Conservation (phyloP, 2,797 vertebrate genomes). For the Myoxocephalus aenaeus region DNA sequence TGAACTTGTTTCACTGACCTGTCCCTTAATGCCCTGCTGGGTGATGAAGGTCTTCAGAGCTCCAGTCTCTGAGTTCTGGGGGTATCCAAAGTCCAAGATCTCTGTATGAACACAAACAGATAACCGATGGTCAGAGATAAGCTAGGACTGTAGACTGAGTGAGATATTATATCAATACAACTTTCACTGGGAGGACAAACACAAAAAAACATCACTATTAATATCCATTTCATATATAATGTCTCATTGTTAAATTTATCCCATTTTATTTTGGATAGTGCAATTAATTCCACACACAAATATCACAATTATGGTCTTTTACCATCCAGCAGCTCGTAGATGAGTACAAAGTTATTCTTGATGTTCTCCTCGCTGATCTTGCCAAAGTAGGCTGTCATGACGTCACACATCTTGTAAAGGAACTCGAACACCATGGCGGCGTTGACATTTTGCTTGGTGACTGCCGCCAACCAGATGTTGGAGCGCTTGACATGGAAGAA, state of each 20-base stretch:
- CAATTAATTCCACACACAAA: not conserved
- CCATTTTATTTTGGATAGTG: not conserved
- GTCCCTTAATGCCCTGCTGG: conserved; percentile 99
- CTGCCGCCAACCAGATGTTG: conserved; percentile 99
- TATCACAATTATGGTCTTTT: conserved; percentile 14
- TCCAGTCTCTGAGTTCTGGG: conserved; percentile 99
- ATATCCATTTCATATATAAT: not conserved
- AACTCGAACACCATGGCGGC: conserved; percentile 99
- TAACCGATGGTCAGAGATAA: conserved; percentile 47
- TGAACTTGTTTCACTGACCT: conserved; percentile 83
- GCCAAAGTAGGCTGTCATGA: conserved; percentile 99
- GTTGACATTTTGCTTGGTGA: conserved; percentile 99
- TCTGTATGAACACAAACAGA: conserved; percentile 82
- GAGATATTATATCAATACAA: not conserved
- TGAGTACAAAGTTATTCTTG: conserved; percentile 99
- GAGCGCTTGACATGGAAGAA: conserved; percentile 99
- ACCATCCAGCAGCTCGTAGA: conserved; percentile 99
- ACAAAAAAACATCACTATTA: not conserved
- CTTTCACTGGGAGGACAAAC: conserved; percentile 3
- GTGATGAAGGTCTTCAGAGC: conserved; percentile 99
- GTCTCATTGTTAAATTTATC: not conserved
- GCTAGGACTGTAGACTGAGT: not conserved
- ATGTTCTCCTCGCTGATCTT: conserved; percentile 99
- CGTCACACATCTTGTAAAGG: conserved; percentile 99
- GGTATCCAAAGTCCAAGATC: conserved; percentile 99